phyloP scores from a whole-genome alignment of 2,797 vertebrate species.

The Rhinatrema bivittatum region DNA sequence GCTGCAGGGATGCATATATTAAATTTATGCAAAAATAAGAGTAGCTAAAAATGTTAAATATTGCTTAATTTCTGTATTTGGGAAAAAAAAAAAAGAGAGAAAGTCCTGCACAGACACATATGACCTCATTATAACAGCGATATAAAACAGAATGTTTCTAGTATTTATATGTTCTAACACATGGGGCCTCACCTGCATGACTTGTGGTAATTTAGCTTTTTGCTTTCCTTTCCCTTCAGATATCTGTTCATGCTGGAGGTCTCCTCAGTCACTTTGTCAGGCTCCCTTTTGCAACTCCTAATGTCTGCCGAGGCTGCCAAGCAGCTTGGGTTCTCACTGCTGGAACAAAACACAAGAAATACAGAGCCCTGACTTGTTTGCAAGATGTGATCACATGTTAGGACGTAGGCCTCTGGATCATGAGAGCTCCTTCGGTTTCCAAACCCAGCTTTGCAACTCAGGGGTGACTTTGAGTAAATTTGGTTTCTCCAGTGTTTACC shows the following conservation, averaged over 20 bases:
- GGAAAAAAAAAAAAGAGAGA: no score
- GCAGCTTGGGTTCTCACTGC: constrained; percentile 51
- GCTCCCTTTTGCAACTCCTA: constrained; percentile 38
- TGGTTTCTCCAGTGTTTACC: neutral
- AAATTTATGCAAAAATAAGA: no score
- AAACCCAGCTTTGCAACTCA: neutral
- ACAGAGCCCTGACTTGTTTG: constrained; percentile 3
- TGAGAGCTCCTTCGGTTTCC: no score
- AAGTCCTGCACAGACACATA: no score
- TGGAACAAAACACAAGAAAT: constrained; percentile 6
- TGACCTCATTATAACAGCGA: no score
- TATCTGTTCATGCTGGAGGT: constrained; percentile 47
- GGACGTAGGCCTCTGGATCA: neutral
- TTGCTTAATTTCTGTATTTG: no score
- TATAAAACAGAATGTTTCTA: no score
- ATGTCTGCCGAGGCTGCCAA: constrained; percentile 30
- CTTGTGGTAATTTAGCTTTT: constrained; percentile 43
- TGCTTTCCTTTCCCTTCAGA: constrained; percentile 55
- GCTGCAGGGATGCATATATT: no score
- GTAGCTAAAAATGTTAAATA: no score
- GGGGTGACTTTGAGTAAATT: neutral
- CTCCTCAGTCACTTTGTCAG: no score
- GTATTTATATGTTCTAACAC: no score
- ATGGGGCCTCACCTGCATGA: constrained; percentile 61
- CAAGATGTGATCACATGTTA: no score